These are phyloP conservation scores for Anagrus nilaparvatae DNA, from an alignment of 1,140 invertebrate species.

Conservation along the genomic window DNA sequence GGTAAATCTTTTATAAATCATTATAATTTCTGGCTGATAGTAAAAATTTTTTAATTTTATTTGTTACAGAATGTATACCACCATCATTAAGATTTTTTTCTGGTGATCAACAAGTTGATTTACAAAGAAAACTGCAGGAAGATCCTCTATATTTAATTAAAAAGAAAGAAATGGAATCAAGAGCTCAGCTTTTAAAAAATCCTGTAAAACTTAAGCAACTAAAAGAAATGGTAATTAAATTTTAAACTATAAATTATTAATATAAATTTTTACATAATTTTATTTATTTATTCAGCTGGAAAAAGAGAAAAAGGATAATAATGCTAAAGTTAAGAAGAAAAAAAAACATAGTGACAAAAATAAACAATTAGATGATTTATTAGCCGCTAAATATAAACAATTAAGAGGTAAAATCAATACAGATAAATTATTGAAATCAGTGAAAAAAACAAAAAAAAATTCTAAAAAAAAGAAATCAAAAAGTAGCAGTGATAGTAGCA, in stretches of 20 bases:
- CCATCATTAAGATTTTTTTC: conserved; percentile 58
- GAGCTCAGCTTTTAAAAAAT: conserved; percentile 73
- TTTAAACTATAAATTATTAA: conserved; percentile 11
- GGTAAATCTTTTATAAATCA: conserved; percentile 24
- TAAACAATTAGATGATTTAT: conserved; percentile 30
- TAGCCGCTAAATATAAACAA: conserved; percentile 36
- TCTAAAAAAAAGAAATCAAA: conserved; percentile 19
- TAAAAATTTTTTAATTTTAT: conserved; percentile 7
- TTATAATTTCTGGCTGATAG: neutral
- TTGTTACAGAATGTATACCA: conserved; percentile 55
- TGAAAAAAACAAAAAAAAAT: conserved; percentile 30
- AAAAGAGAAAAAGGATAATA: conserved; percentile 22
- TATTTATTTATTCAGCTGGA: conserved; percentile 24
- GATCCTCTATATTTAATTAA: conserved; percentile 82
- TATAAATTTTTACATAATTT: conserved; percentile 8
- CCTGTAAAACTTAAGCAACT: conserved; percentile 81
- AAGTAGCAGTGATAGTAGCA: conserved; percentile 15
- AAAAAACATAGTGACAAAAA: conserved; percentile 38
- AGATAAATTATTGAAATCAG: conserved; percentile 30
- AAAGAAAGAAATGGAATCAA: conserved; percentile 72
- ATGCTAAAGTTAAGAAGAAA: conserved; percentile 32
- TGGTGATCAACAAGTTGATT: conserved; percentile 61
- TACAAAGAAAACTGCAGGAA: conserved; percentile 75
- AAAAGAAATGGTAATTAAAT: conserved; percentile 58
- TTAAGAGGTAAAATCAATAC: conserved; percentile 32